Conservation (phyloP, 2,113 vertebrate genomes). For the Myotis davidii region DNA sequence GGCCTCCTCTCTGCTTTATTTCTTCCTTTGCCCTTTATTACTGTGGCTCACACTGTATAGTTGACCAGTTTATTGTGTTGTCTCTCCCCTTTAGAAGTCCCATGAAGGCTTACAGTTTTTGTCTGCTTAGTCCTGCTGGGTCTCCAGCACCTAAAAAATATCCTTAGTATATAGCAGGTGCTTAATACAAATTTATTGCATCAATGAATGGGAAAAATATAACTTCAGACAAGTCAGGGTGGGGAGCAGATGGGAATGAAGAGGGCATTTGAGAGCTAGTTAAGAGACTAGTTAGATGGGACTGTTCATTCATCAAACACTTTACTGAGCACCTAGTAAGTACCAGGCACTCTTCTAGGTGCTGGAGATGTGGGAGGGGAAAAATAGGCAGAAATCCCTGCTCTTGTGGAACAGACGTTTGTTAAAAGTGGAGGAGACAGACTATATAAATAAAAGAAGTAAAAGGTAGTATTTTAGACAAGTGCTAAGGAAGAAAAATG, state of each 20-base stretch:
- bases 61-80: neutral
- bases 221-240: neutral
- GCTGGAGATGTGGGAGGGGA: neutral
- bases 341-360: constrained; percentile 44
- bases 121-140: neutral
- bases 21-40: constrained; percentile 38
- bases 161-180: constrained; percentile 2
- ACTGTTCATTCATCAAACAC: constrained; percentile 30
- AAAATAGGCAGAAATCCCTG: constrained; percentile 48
- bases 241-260: neutral
- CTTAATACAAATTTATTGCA: neutral
- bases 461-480: neutral
- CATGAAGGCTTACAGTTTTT: constrained; percentile 20
- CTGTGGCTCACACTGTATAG: neutral
- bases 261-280: neutral
- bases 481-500: neutral
- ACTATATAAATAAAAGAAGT: constrained; percentile 10
- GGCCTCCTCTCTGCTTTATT: neutral
- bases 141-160: constrained; percentile 37
- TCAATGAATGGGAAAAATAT: neutral
- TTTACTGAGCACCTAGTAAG: constrained; percentile 16
- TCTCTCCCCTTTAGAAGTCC: constrained; percentile 17
- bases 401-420: constrained; percentile 12
- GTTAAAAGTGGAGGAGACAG: constrained; percentile 12
- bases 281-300: neutral